Percentiles rank a stretch among this genome's conserved stretches.
Evolutionary conservation across 2,888 invertebrate species (phyloP).

Genomic region (Sisyra nigra): DNA sequence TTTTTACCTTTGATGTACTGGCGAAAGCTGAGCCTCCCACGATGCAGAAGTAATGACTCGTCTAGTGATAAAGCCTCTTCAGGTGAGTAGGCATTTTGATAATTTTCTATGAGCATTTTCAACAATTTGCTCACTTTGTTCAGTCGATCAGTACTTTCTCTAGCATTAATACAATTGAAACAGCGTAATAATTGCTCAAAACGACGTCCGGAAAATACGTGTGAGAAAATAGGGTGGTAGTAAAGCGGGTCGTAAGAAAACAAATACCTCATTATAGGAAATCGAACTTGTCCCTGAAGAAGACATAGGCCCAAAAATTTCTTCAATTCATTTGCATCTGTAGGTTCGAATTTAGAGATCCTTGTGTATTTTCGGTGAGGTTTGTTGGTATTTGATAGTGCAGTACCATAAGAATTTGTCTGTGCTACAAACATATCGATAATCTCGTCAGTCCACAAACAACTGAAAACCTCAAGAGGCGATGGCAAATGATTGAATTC

Average conservation of each 20-base stretch:
- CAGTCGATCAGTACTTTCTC: background rate
- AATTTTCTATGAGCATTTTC: constrained; percentile 10
- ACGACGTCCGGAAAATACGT: constrained; percentile 8
- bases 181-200: constrained; percentile 10
- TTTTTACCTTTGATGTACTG: constrained; percentile 15
- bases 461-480: too few species aligned
- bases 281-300: constrained; percentile 10
- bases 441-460: too few species aligned
- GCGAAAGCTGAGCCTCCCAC: constrained; percentile 13
- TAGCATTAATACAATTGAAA: constrained; percentile 9
- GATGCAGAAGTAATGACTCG: constrained; percentile 14
- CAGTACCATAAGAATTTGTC: too few species aligned
- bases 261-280: background rate
- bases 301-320: constrained; percentile 11
- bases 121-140: constrained; percentile 10
- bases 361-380: too few species aligned
- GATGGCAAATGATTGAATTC: too few species aligned
- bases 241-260: too few species aligned
- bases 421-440: too few species aligned
- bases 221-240: constrained; percentile 2
- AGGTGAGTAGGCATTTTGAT: constrained; percentile 10
- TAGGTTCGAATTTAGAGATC: constrained; percentile 11
- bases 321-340: constrained; percentile 11
- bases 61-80: constrained; percentile 13
- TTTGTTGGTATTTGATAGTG: too few species aligned